Conservation (phyloP, 2,797 vertebrate genomes). For the Gila robusta region DNA sequence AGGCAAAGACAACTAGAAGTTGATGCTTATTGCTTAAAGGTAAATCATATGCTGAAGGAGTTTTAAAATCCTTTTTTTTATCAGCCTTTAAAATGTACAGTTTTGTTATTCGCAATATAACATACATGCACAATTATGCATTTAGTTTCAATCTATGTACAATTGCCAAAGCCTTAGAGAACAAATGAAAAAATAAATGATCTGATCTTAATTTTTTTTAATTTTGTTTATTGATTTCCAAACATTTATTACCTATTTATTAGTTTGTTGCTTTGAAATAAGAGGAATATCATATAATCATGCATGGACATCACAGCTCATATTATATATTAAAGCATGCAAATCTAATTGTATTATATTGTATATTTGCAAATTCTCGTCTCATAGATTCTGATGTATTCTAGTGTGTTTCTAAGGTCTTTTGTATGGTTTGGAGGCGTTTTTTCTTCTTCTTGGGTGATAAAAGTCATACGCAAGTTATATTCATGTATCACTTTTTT, state of each 20-base stretch:
- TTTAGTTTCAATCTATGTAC: neutral
- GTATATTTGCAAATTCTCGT: neutral
- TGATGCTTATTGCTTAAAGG: neutral
- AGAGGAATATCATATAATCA: neutral
- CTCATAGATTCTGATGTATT: neutral
- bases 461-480: neutral
- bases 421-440: neutral
- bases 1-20: conserved; percentile 3
- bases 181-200: too few species aligned
- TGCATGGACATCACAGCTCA: neutral
- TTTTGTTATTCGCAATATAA: neutral
- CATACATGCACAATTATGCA: too few species aligned
- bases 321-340: neutral
- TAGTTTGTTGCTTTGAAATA: neutral
- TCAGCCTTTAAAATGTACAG: neutral
- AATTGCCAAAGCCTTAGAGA: neutral
- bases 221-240: neutral
- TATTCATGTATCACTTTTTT: neutral
- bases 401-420: neutral
- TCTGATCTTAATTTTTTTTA: neutral
- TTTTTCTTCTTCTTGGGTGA: neutral
- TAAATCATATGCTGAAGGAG: neutral
- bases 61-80: neutral
- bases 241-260: neutral
- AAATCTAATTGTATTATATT: neutral